Evolutionary conservation across 2,113 vertebrate species (phyloP), one percentile per base, ranked within the genome.

Genomic region (Sturnus vulgaris): DNA sequence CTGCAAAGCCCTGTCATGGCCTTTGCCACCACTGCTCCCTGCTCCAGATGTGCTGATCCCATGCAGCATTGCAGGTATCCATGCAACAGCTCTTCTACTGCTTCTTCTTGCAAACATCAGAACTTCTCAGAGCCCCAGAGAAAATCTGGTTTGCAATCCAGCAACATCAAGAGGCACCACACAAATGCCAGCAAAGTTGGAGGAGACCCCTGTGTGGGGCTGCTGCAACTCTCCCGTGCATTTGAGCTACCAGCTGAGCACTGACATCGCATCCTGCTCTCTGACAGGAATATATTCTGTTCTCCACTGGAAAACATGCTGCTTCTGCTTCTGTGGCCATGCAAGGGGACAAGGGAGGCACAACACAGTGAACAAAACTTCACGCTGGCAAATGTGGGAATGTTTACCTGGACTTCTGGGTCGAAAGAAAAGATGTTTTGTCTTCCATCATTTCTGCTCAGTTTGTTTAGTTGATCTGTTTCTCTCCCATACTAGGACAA

Each of bases 401-500:
- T 28, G 53, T 82, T 97, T 97, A 99, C 99, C 99, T 99, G 99
- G 37, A 99, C 99, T 92, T 99, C 99, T 3, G 99, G 98, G 91
- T 99, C 99, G 5, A 99, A 98, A 66, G 98, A 98, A 95, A 99
- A 99, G 70, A 99, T 98, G 95, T 99, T 99, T 91, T 98, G 99
- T 95, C 99, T 98, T 94, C 98, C 98, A 64, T 99, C 99, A 21
- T 98, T 99, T 95, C 99, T 98, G 97, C 98, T 99, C 84, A 99
- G 98, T 97, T 99, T 99, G 97, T 99, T 99, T 84, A 99, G 97
- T 91, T 99, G 99, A 82, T 99, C 99, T 5, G 99, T 99, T 98
- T 99, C 99, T 97, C 99, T 98, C 90, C 98, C 98, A 2, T 99
- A 99, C 99, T 99, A 96, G 53, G 56, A 96, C 47, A 96, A 92